Conservation (phyloP, 2,113 vertebrate species). For the Paedocypris sp. region DNA sequence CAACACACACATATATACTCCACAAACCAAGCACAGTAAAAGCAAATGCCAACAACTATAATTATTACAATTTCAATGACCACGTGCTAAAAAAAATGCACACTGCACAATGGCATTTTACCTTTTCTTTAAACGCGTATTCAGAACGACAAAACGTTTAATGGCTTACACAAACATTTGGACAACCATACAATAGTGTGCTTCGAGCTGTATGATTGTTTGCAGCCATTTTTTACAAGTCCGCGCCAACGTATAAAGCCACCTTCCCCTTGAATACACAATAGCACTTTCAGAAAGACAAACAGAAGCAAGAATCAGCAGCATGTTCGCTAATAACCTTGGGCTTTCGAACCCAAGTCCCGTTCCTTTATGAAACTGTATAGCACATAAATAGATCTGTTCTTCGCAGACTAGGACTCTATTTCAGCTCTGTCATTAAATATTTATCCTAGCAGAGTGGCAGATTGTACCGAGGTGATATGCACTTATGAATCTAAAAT, state of each 20-base stretch:
- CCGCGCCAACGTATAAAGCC: background rate
- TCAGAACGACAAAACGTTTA: background rate
- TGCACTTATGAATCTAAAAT: conserved; percentile 53
- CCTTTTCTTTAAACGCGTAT: background rate
- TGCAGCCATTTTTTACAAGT: background rate
- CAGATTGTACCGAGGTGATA: conserved; percentile 53
- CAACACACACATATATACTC: too few species aligned
- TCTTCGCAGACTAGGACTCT: conserved; percentile 56
- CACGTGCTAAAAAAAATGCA: background rate
- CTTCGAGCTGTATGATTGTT: background rate
- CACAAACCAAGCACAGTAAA: conserved; percentile 15
- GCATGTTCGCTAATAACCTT: conserved; percentile 64
- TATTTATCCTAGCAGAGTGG: conserved; percentile 61
- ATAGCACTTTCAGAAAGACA: conserved; percentile 4
- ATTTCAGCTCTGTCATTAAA: conserved; percentile 65
- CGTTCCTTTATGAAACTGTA: conserved; percentile 50
- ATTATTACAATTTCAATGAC: conserved; percentile 7
- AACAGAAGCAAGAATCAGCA: conserved; percentile 27
- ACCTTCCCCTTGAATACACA: background rate
- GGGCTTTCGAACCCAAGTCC: conserved; percentile 60
- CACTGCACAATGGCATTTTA: too few species aligned
- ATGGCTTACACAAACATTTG: background rate
- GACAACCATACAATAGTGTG: background rate
- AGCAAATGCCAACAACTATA: conserved; percentile 22
- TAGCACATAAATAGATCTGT: conserved; percentile 55